These are phyloP conservation scores for Rhagoletis zephyria DNA, from an alignment of 1,140 invertebrate genomes.

Conservation along the genomic window DNA sequence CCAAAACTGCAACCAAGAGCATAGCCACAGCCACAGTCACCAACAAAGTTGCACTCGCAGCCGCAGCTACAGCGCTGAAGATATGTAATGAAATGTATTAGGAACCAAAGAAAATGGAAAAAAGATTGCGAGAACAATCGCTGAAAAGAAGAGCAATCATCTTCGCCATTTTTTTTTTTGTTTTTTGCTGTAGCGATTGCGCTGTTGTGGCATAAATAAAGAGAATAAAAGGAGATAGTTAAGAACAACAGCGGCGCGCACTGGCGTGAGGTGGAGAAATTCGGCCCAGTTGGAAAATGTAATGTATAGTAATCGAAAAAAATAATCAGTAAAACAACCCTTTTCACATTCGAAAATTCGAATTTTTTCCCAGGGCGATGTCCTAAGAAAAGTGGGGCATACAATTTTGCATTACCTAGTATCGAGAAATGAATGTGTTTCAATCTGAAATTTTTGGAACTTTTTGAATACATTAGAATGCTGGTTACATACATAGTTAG, in stretches of 20 bases:
- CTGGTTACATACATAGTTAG: too few species aligned
- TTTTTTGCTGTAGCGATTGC: background rate
- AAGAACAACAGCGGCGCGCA: background rate
- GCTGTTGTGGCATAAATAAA: constrained; percentile 44
- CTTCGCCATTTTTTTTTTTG: constrained; percentile 27
- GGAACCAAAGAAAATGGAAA: constrained; percentile 7
- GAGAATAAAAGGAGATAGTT: constrained; percentile 1
- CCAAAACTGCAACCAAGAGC: background rate
- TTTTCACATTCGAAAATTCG: too few species aligned
- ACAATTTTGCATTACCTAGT: too few species aligned
- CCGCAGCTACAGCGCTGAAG: background rate
- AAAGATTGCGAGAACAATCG: constrained; percentile 40
- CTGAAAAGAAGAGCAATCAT: constrained; percentile 50
- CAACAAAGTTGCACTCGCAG: background rate
- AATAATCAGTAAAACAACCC: too few species aligned
- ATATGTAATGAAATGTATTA: background rate
- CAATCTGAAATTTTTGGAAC: too few species aligned
- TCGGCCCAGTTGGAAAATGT: too few species aligned
- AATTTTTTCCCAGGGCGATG: too few species aligned
- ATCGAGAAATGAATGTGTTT: too few species aligned
- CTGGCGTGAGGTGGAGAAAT: background rate
- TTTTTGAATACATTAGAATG: too few species aligned
- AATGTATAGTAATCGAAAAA: too few species aligned
- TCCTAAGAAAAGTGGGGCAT: too few species aligned
- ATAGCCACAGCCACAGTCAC: background rate